Percentiles rank a stretch among this genome's conserved stretches.
Conservation (phyloP, 64 coral and sea anemone species). For the Montipora cactus region DNA sequence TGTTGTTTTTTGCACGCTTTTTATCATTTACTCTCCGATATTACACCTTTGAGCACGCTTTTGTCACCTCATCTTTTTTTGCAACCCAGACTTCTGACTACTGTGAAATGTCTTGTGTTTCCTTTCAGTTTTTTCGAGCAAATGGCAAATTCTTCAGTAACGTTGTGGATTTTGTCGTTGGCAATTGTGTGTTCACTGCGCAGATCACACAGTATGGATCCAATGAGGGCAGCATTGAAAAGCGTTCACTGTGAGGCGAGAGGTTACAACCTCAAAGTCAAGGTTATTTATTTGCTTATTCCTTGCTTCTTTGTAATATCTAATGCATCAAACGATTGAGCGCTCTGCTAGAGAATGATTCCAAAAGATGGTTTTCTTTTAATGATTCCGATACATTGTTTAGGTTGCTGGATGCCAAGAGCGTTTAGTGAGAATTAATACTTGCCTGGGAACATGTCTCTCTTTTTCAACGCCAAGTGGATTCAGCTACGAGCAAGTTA, state of each 20-base stretch:
- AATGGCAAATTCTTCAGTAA: conserved; percentile 17
- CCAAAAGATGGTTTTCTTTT: neutral
- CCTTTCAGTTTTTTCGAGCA: neutral
- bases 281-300: neutral
- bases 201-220: neutral
- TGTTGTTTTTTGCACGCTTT: too few species aligned
- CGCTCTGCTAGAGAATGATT: neutral
- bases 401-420: conserved; percentile 31
- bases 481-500: neutral
- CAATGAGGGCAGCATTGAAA: neutral
- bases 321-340: too few species aligned
- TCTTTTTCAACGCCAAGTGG: conserved; percentile 44
- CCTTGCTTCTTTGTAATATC: neutral
- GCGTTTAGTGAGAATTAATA: conserved; percentile 11
- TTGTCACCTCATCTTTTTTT: too few species aligned
- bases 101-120: neutral
- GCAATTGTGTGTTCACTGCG: neutral
- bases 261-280: neutral
- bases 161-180: neutral
- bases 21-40: too few species aligned
- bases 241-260: conserved; percentile 19
- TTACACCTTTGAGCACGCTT: too few species aligned
- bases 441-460: conserved; percentile 35
- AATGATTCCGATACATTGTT: neutral
- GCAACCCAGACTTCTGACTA: neutral